Percentiles rank a stretch among this genome's conserved stretches.
Conservation (phyloP, 2,113 vertebrate species). For the Xiphorhynchus elegans region DNA sequence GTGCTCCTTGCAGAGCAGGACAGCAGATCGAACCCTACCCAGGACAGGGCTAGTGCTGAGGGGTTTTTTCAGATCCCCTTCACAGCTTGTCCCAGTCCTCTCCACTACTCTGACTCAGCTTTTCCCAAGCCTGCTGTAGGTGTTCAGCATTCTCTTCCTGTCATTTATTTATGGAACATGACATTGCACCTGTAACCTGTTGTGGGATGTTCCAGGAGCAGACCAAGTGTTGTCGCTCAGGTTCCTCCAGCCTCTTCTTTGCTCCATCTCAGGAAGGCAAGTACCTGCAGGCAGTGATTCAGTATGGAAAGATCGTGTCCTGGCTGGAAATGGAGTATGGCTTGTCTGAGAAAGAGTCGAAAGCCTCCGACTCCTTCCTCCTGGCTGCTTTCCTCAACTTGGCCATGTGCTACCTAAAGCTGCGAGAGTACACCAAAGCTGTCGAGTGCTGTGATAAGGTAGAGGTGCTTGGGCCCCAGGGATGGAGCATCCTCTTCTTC, state of each 20-base stretch:
- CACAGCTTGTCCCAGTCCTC: neutral
- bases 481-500: neutral
- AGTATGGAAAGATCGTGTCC: conserved; percentile 90
- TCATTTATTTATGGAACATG: neutral
- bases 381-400: conserved; percentile 91
- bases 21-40: neutral
- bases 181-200: neutral
- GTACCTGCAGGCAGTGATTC: conserved; percentile 88
- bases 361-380: conserved; percentile 81
- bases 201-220: neutral
- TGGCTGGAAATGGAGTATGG: conserved; percentile 95
- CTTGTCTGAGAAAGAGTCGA: conserved; percentile 79
- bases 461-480: accelerated
- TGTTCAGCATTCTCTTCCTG: neutral
- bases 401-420: conserved; percentile 91
- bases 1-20: neutral
- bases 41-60: neutral
- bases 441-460: conserved; percentile 96
- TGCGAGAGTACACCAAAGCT: conserved; percentile 84
- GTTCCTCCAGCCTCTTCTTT: neutral
- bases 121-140: neutral
- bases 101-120: neutral
- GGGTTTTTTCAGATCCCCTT: neutral
- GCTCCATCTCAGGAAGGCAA: conserved; percentile 78
- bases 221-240: neutral